Evolutionary conservation across 2,888 invertebrate species (phyloP), one percentile per base, ranked within the genome.

Genomic region (Ophioninae sp.): DNA sequence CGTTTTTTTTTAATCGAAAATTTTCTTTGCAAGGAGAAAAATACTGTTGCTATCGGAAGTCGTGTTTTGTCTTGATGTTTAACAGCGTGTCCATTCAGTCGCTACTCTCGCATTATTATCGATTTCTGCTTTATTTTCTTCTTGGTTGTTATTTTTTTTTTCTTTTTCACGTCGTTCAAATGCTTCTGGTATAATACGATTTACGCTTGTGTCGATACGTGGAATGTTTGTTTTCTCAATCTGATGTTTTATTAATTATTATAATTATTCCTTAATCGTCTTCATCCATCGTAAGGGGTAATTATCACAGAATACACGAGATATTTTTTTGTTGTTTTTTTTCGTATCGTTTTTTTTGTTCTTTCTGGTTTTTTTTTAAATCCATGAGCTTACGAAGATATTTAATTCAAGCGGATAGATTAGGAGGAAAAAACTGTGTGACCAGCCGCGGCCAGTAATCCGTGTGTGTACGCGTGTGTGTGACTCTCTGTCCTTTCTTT

Each of bases 301-400:
- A 91, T 91, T 92, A 92, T 92, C 92, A 92, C 92, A 92, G 92
- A 92, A 91, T 91, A 91, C 88, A 91, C 90, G 91, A 92, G 91
- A 91, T 91, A 90, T 91, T 90, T 90, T 90, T 87, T 81, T 75
- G 56, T 58, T 79, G 58, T 74, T 58, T 22, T 59, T 72, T 64
- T 64, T 39, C 39, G 41, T 63, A 69, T n/a, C 2, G 23, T 69
- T 69, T 13, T 37, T 56, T 78, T 51, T 71, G 9, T 39, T 22
- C 65, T 67, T 65, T 65, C 30, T 67, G 9, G 13, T 20, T 75
- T 65, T 79, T 68, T 77, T 83, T 85, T 30, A 30, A 30, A 30
- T 30, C 65, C 65, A 82, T 88, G 91, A 91, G 91, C 90, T 91
- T 91, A 91, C 89, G 81, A 87, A 90, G 89, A 91, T 91, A 91